Conservation (phyloP, 2,888 invertebrate genomes). For the Agrochola circellaris region DNA sequence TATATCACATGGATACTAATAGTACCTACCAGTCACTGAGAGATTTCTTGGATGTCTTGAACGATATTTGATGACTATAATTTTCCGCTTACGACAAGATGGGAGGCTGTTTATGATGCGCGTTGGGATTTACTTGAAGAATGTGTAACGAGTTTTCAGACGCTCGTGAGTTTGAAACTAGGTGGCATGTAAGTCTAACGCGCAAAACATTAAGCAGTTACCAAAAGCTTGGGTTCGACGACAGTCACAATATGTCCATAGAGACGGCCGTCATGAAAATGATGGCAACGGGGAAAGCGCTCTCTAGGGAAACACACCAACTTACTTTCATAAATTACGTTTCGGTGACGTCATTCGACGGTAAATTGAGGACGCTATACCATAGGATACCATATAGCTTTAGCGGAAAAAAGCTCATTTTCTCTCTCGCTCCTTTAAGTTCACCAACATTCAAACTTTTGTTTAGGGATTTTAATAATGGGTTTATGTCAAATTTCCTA, state of each 20-base stretch:
- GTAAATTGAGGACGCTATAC: no score
- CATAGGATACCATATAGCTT: no score
- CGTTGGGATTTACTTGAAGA: constrained; percentile 16
- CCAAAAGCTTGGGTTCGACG: no score
- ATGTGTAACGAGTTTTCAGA: constrained; percentile 1
- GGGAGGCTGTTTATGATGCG: neutral
- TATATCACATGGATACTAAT: neutral
- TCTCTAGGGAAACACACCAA: neutral
- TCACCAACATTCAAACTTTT: no score
- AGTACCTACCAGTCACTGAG: neutral
- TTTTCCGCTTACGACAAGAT: constrained; percentile 32
- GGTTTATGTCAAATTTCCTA: no score
- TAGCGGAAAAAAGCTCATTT: neutral
- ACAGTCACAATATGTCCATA: no score
- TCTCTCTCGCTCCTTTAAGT: no score
- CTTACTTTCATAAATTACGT: neutral
- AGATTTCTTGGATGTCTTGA: constrained; percentile 12
- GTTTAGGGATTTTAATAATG: no score
- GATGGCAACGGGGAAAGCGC: neutral
- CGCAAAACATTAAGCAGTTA: neutral
- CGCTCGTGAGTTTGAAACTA: neutral
- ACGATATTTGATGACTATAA: constrained; percentile 44
- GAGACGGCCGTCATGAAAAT: neutral
- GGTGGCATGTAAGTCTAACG: neutral
- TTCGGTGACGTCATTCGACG: no score